These are phyloP conservation scores for Odontocolon sp. DNA, from an alignment of 2,888 invertebrate species.

Conservation along the genomic window DNA sequence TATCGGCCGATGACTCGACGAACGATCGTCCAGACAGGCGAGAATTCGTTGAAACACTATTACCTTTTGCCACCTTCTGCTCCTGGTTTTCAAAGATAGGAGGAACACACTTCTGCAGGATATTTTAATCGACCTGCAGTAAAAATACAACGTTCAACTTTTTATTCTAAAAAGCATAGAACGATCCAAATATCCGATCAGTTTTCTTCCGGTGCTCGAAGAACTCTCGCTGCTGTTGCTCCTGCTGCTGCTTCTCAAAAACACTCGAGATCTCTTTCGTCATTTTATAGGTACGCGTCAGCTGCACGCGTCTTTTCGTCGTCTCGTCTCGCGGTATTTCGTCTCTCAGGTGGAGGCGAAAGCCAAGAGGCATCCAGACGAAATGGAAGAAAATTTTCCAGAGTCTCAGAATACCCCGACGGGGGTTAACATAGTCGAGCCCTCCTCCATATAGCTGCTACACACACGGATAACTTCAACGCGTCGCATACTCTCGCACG, in stretches of 20 bases:
- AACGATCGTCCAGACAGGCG: constrained; percentile 7
- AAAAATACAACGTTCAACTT: too few species aligned
- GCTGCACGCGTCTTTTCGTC: constrained; percentile 46
- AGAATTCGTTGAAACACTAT: neutral
- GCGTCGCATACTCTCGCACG: constrained; percentile 28
- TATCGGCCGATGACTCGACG: constrained; percentile 15
- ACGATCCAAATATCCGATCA: neutral
- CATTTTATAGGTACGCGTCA: constrained; percentile 38
- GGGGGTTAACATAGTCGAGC: neutral
- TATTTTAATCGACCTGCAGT: too few species aligned
- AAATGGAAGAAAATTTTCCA: constrained; percentile 47
- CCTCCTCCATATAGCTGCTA: neutral
- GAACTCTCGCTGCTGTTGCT: neutral
- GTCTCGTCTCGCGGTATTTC: constrained; percentile 21
- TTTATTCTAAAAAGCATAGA: too few species aligned
- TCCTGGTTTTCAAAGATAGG: too few species aligned
- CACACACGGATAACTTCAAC: neutral
- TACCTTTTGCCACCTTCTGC: too few species aligned
- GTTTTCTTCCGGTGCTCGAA: too few species aligned
- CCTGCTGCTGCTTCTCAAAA: neutral
- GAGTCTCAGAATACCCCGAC: constrained; percentile 6
- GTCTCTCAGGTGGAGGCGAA: neutral
- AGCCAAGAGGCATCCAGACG: constrained; percentile 16
- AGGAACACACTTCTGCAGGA: too few species aligned
- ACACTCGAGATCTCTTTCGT: constrained; percentile 7